Evolutionary conservation across 2,888 invertebrate genomes (phyloP).

Genomic region (Agrochola litura): DNA sequence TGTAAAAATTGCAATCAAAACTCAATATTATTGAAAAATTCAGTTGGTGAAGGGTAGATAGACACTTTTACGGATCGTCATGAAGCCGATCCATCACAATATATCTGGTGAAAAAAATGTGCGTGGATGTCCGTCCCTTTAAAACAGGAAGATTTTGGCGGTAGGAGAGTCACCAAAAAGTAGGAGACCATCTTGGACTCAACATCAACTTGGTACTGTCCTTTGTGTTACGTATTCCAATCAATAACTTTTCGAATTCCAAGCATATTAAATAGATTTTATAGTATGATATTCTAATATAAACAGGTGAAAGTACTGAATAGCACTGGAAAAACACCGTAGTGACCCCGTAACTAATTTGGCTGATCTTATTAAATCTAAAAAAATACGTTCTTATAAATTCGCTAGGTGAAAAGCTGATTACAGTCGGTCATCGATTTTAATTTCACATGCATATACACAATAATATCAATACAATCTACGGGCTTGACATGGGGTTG

Average conservation of each 20-base stretch:
- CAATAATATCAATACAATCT: constrained; percentile 5
- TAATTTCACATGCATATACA: neutral
- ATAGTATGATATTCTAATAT: neutral
- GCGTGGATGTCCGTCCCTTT: neutral
- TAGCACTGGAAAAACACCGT: neutral
- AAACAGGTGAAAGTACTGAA: constrained; percentile 3
- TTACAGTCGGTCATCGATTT: constrained; percentile 9
- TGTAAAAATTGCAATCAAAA: neutral
- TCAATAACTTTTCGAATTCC: constrained; percentile 1
- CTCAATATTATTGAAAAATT: neutral
- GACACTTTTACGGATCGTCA: neutral
- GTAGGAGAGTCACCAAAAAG: neutral
- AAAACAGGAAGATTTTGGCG: neutral
- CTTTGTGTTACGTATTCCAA: constrained; percentile 4
- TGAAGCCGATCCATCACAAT: neutral
- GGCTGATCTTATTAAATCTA: neutral
- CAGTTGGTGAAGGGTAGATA: neutral
- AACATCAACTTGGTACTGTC: neutral
- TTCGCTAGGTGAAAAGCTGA: neutral
- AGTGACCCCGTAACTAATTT: neutral
- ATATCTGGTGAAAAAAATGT: neutral
- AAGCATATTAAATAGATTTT: neutral
- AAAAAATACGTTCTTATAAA: constrained; percentile 2
- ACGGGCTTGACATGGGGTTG: constrained; percentile 29
- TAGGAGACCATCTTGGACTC: neutral